Evolutionary conservation across 2,797 vertebrate genomes (phyloP).

Genomic region (Atherinosoma microstoma): DNA sequence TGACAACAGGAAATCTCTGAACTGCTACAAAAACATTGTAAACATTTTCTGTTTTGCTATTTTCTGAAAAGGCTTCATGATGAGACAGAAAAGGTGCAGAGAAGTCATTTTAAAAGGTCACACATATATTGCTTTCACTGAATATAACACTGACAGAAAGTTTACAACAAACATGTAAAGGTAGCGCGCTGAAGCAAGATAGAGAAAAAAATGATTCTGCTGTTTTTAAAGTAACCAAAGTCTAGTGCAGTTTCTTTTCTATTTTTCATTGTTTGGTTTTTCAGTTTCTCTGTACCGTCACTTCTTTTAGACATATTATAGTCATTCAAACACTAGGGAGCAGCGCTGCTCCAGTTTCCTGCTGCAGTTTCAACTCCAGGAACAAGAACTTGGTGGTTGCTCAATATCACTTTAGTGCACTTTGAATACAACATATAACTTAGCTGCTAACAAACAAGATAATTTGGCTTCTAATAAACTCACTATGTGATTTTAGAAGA

Average conservation of each 20-base stretch:
- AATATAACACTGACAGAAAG: conserved; percentile 59
- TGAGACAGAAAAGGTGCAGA: conserved; percentile 62
- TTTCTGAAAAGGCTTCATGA: conserved; percentile 45
- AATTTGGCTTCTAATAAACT: conserved; percentile 5
- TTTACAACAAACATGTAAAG: conserved; percentile 39
- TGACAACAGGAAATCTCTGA: conserved; percentile 59
- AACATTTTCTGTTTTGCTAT: conserved; percentile 69
- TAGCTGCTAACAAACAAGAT: not conserved
- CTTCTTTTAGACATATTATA: not conserved
- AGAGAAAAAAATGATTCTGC: conserved; percentile 28
- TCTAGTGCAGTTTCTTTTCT: conserved; percentile 46
- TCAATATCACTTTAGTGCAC: conserved; percentile 16
- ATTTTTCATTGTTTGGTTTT: conserved; percentile 14
- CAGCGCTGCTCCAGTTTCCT: conserved; percentile 35
- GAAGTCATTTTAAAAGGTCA: conserved; percentile 70
- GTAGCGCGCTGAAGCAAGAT: conserved; percentile 23
- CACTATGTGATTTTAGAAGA: not conserved
- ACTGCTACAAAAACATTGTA: conserved; percentile 77
- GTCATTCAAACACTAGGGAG: conserved; percentile 45
- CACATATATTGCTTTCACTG: conserved; percentile 45
- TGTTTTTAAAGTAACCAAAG: not conserved
- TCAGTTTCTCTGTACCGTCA: not conserved
- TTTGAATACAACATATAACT: not conserved
- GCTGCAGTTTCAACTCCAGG: not conserved
- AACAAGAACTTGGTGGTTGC: conserved; percentile 10